Conservation (phyloP, 2,888 invertebrate species). For the Campoletis raptor region DNA sequence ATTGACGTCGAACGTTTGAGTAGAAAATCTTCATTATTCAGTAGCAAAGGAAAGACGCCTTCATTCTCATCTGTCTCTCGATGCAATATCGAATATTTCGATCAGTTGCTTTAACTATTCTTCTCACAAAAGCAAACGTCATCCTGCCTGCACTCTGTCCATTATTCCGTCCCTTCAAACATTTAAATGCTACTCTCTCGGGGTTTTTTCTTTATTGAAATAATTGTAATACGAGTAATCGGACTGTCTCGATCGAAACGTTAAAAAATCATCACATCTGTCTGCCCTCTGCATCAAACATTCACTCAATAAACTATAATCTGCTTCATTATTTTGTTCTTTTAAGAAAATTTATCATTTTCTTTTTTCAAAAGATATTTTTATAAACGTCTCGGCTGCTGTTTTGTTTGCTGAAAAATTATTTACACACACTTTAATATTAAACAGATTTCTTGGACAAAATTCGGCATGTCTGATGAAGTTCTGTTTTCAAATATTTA, state of each 20-base stretch:
- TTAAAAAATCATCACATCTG: conserved; percentile 25
- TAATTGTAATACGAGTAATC: conserved; percentile 6
- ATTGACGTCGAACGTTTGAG: conserved; percentile 54
- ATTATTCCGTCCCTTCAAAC: not conserved
- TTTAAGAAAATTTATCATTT: not conserved
- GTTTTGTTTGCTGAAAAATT: not conserved
- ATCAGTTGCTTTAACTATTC: conserved; percentile 6
- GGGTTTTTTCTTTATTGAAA: not conserved
- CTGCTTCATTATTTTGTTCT: not conserved
- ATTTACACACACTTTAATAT: not conserved
- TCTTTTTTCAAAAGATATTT: not conserved
- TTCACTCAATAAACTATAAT: not conserved
- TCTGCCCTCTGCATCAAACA: not conserved
- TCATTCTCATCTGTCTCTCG: conserved; percentile 27
- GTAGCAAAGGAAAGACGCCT: conserved; percentile 47
- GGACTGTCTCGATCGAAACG: not conserved
- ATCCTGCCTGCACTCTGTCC: not conserved
- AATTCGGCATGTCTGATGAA: not conserved
- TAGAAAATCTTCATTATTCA: conserved; percentile 58
- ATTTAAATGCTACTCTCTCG: not conserved
- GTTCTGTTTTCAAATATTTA: not conserved
- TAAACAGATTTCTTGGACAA: no score
- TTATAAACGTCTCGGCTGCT: not conserved
- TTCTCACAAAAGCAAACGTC: conserved; percentile 5
- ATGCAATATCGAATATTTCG: conserved; percentile 51